These are phyloP conservation scores for Poeciliopsis retropinna DNA, from an alignment of 2,113 vertebrate genomes.

Conservation along the genomic window DNA sequence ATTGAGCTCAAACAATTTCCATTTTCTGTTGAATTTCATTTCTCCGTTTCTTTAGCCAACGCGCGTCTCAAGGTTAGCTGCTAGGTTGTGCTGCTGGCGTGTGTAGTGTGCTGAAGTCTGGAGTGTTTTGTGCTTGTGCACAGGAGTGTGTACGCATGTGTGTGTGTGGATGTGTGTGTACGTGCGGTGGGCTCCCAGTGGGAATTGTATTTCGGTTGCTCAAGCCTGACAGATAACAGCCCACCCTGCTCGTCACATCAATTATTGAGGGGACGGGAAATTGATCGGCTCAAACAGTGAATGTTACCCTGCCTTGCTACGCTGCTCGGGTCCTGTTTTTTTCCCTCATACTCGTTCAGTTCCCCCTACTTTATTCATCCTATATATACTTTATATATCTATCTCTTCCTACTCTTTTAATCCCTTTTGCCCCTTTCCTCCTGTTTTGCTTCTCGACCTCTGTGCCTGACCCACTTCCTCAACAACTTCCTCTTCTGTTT, in stretches of 20 bases:
- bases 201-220: conserved; percentile 70
- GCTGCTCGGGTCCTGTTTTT: conserved; percentile 23
- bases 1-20: conserved; percentile 20
- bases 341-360: conserved; percentile 18
- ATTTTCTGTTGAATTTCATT: conserved; percentile 29
- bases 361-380: conserved; percentile 35
- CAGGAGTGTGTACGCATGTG: neutral
- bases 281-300: conserved; percentile 71
- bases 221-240: conserved; percentile 72
- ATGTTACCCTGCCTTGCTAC: conserved; percentile 55
- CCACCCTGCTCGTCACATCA: conserved; percentile 71
- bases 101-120: conserved; percentile 19
- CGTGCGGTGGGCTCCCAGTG: conserved; percentile 28
- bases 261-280: conserved; percentile 77
- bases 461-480: neutral
- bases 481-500: neutral
- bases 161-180: neutral
- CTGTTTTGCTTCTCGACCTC: conserved; percentile 13
- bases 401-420: conserved; percentile 7
- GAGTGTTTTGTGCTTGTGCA: neutral
- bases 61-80: conserved; percentile 40
- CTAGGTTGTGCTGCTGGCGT: conserved; percentile 13
- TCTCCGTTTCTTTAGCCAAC: conserved; percentile 17
- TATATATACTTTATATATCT: too few species aligned
- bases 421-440: conserved; percentile 25